Percentiles rank a stretch among this genome's conserved stretches.
phyloP scores from a whole-genome alignment of 2,797 vertebrate genomes.

The Scomberomorus guttatus region DNA sequence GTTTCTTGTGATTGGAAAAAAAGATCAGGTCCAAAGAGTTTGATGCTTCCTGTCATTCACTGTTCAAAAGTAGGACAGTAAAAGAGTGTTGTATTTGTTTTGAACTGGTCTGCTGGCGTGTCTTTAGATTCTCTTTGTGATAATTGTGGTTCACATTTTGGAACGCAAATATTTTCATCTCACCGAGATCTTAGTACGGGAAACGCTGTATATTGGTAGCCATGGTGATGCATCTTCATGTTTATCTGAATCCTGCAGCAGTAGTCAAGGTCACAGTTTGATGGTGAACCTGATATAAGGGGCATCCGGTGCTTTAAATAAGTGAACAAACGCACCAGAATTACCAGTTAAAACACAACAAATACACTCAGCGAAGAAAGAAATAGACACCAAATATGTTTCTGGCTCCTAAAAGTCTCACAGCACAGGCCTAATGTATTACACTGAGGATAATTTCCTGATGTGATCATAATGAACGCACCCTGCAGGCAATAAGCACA shows the following conservation, averaged over 20 bases:
- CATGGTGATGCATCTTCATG: slow-evolving; percentile 26
- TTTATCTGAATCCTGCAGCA: slow-evolving; percentile 27
- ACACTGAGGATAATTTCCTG: slow-evolving; percentile 22
- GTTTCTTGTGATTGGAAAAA: neutral
- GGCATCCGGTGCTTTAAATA: neutral
- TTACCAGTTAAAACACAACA: neutral
- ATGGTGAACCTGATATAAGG: neutral
- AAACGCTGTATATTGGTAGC: slow-evolving; percentile 28
- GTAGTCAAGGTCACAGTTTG: neutral
- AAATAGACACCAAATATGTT: neutral
- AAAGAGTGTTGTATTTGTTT: neutral
- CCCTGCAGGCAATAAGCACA: neutral
- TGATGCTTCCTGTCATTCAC: neutral
- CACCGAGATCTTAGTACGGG: slow-evolving; percentile 6
- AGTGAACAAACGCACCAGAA: neutral
- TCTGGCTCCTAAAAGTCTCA: neutral
- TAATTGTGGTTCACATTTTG: slow-evolving; percentile 3
- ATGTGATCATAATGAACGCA: slow-evolving; percentile 35
- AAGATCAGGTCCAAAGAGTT: too few species aligned
- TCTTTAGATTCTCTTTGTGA: slow-evolving; percentile 25
- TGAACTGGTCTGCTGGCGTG: neutral
- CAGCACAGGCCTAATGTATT: neutral
- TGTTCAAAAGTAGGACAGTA: neutral
- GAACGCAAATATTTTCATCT: slow-evolving; percentile 4
- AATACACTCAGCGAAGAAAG: neutral